Conservation (phyloP, 2,113 vertebrate species). For the Mirounga angustirostris region DNA sequence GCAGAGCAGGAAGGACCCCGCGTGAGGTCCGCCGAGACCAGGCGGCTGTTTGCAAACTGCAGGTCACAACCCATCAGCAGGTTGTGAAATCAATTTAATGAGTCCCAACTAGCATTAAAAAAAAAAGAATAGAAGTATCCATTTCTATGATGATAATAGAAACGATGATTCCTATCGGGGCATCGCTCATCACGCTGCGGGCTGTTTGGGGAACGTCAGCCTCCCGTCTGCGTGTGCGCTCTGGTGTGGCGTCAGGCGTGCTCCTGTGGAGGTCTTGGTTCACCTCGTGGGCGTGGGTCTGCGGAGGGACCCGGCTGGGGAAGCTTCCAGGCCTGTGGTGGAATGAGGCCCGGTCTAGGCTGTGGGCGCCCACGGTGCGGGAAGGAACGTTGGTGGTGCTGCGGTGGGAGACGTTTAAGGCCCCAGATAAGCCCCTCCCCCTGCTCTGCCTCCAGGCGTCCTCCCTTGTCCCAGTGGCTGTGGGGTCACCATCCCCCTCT, state of each 20-base stretch:
- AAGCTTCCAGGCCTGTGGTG: background rate
- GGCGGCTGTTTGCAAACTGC: background rate
- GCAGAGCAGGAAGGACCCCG: background rate
- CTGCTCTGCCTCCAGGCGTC: background rate
- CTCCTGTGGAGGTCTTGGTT: background rate
- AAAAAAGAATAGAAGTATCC: background rate
- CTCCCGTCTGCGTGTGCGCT: background rate
- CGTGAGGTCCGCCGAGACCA: background rate
- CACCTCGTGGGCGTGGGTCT: background rate
- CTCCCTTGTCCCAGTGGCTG: accelerated
- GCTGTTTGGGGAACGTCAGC: background rate
- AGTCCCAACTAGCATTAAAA: background rate
- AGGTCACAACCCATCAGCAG: constrained; percentile 26
- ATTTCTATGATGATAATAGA: background rate
- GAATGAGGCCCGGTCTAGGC: background rate
- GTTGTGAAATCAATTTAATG: constrained; percentile 74
- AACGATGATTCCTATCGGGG: background rate
- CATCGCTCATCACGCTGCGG: background rate
- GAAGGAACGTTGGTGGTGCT: background rate
- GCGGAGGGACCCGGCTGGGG: background rate
- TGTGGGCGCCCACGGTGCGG: background rate
- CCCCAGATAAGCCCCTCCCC: too few relatives aligned
- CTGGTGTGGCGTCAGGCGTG: background rate
- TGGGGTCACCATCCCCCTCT: background rate
- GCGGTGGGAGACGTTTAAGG: too few relatives aligned